Base-by-base conservation (phyloP, 2,888 invertebrate genomes). In the Pterostichus niger region DNA sequence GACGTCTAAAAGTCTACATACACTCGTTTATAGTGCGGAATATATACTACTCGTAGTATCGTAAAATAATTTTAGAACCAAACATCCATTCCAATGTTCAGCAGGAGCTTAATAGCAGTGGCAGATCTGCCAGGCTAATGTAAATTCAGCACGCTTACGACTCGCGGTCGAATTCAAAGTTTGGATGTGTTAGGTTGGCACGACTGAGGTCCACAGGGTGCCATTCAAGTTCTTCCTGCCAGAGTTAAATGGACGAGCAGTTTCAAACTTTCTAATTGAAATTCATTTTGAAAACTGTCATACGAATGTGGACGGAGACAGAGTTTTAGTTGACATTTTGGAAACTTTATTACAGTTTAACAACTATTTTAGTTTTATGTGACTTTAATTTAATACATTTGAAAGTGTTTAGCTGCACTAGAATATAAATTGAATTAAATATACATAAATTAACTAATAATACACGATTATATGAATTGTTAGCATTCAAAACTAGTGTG, bases 141-240 rank as follows among this genome's bases (percentile, higher is more conserved):
- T 64, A 64, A 64, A 64, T 64, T 64, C 64, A 64, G 64, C 64
- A 64, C 64, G 64, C 35, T 64, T 64, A 13, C 64, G 6, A n/a
- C 5, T 49, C 49, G 35, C 64, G 35, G 64, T 64, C 64, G 35
- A 64, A 64, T 40, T 35, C 64, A 35, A 64, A 64, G 64, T 64
- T 64, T 64, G 35, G 31, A 64, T 64, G 13, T 33, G 64, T 64
- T 49, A 49, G 49, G 64, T 64, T 64, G n/a, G 49, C 13, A 49
- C 49, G 49, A 49, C 13, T 64, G 64, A 5, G 64, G 64, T 64
- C 64, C 64, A 6, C 33, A 31, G 64, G 64, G 64, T 64, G 31
- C 44, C 78, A 61, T 79, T 61, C 56, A 77, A 15, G 6, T 9
- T 56, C 61, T 61, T 61, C 78, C 78, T 79, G 46, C 10, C 78